A percentile compares a stretch with the other conserved stretches of the same genome.
These are phyloP conservation scores for Rhadina sibilatrix DNA, from an alignment of 2,113 vertebrate species.

Conservation along the genomic window DNA sequence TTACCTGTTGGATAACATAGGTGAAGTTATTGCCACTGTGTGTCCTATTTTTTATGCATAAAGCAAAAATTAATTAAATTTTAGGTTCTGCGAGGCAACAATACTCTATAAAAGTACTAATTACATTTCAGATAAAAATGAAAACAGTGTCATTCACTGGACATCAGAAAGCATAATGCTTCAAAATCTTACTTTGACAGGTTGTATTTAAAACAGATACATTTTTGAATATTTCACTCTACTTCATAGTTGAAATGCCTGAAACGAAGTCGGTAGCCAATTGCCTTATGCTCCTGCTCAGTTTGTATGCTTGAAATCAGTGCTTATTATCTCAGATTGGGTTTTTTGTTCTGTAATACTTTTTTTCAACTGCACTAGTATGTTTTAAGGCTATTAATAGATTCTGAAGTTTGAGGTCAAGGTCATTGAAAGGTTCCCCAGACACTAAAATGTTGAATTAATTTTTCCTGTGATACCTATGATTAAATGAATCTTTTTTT, in stretches of 20 bases:
- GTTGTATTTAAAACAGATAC: not conserved
- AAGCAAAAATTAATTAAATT: not conserved
- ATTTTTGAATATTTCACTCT: not conserved
- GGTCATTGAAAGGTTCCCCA: not conserved
- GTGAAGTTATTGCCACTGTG: not conserved
- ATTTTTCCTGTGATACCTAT: not conserved
- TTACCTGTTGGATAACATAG: not conserved
- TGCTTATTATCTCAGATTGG: not conserved
- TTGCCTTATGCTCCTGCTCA: not conserved
- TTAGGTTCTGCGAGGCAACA: not conserved
- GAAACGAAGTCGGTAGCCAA: not conserved
- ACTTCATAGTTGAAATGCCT: not conserved
- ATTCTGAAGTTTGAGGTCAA: not conserved
- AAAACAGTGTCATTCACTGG: not conserved
- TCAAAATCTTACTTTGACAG: not conserved
- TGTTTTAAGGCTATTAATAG: not conserved
- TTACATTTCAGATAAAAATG: not conserved
- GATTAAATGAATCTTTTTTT: not conserved
- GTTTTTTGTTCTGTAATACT: not conserved
- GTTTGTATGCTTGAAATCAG: not conserved
- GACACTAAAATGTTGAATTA: not conserved
- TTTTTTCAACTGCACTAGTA: not conserved
- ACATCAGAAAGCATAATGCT: not conserved
- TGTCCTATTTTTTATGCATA: not conserved
- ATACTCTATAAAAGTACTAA: not conserved